These are phyloP conservation scores for Thelaira solivaga DNA, from an alignment of 2,888 invertebrate genomes.

Conservation along the genomic window DNA sequence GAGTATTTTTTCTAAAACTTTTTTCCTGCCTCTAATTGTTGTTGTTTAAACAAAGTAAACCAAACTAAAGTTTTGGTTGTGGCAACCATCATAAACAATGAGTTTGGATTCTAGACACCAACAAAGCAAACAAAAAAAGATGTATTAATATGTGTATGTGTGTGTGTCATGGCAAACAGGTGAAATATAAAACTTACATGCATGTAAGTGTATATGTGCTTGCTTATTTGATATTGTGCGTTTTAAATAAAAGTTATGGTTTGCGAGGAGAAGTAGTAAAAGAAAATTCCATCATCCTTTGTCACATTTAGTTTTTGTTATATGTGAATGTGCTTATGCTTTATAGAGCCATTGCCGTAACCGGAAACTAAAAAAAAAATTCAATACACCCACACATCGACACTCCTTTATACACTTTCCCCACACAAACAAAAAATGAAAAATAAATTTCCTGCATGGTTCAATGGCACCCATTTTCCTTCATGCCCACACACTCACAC, in stretches of 20 bases:
- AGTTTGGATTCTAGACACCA: constrained; percentile 11
- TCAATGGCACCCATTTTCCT: constrained; percentile 57
- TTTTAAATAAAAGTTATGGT: constrained; percentile 16
- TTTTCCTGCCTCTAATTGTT: background rate
- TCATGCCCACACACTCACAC: too few relatives aligned
- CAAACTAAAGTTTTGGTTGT: constrained; percentile 10
- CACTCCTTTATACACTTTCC: background rate
- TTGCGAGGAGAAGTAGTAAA: background rate
- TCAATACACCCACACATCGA: constrained; percentile 3
- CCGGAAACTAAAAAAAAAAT: constrained; percentile 44
- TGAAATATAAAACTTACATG: background rate
- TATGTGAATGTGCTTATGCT: background rate
- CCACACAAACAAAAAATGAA: constrained; percentile 8
- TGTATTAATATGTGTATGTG: background rate
- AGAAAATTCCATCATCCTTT: constrained; percentile 29
- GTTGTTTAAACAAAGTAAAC: background rate
- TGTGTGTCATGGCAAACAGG: too few relatives aligned
- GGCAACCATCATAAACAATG: constrained; percentile 32
- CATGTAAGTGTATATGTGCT: background rate
- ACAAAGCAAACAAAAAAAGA: constrained; percentile 16
- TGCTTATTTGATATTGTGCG: constrained; percentile 29
- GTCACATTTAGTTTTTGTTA: constrained; percentile 6
- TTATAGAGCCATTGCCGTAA: constrained; percentile 41
- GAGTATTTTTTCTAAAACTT: background rate
- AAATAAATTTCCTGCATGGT: constrained; percentile 51